A percentile compares a stretch with the other conserved stretches of the same genome.
phyloP scores from a whole-genome alignment of 2,113 vertebrate species.

The Peromyscus californicus region DNA sequence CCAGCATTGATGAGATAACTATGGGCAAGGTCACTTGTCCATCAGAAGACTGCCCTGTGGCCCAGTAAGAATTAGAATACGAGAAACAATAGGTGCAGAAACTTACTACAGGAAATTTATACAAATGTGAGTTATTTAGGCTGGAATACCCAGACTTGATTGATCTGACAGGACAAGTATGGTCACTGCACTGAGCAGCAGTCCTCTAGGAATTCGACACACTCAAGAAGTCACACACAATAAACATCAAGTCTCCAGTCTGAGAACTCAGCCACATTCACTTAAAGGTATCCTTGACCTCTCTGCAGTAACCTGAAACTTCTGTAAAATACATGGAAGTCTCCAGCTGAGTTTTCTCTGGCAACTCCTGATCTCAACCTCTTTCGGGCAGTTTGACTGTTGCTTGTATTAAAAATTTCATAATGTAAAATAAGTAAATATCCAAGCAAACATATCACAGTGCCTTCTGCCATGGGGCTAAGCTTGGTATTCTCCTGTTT shows the following conservation, averaged over 20 bases:
- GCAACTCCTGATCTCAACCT: background rate
- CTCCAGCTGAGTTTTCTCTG: background rate
- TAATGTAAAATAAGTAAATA: background rate
- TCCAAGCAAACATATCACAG: background rate
- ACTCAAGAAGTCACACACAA: slow-evolving; percentile 6
- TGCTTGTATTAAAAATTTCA: background rate
- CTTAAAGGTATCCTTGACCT: slow-evolving; percentile 4
- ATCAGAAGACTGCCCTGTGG: background rate
- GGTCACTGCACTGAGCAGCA: background rate
- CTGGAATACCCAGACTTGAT: background rate
- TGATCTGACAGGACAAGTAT: background rate
- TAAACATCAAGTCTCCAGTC: background rate
- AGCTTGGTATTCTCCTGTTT: slow-evolving; percentile 74
- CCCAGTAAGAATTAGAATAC: slow-evolving; percentile 21
- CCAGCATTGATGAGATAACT: background rate
- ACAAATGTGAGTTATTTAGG: background rate
- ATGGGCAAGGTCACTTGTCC: background rate
- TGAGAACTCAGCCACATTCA: slow-evolving; percentile 16
- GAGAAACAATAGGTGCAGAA: background rate
- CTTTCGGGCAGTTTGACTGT: slow-evolving; percentile 4
- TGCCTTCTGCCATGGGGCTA: slow-evolving; percentile 58
- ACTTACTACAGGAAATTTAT: slow-evolving; percentile 7
- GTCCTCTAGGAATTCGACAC: background rate
- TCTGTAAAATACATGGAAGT: slow-evolving; percentile 8
- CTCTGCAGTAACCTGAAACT: background rate